Evolutionary conservation across 1,140 invertebrate genomes (phyloP).

Genomic region (Manduca sexta): DNA sequence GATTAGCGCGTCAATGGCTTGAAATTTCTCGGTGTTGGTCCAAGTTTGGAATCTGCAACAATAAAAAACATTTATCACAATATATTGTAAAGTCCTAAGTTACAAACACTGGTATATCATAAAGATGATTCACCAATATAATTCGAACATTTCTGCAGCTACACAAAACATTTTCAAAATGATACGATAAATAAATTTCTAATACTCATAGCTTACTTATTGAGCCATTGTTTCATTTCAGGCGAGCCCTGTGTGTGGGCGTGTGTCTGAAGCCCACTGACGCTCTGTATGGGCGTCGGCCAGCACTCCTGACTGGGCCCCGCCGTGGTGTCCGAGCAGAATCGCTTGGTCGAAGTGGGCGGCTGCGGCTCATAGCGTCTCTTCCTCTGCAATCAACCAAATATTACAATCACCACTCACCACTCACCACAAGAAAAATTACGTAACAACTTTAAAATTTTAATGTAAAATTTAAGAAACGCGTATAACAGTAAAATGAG

Average conservation of each 20-base stretch:
- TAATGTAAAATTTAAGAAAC: too few relatives aligned
- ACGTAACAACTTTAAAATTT: too few relatives aligned
- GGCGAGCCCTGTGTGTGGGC: conserved; percentile 20
- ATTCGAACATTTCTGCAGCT: too few relatives aligned
- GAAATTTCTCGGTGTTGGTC: conserved; percentile 90
- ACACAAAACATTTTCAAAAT: too few relatives aligned
- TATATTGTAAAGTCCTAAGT: too few relatives aligned
- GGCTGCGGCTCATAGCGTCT: conserved; percentile 44
- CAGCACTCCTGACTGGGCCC: conserved; percentile 7
- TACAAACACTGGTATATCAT: not conserved
- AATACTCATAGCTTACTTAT: conserved; percentile 26
- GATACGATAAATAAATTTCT: not conserved
- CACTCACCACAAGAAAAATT: too few relatives aligned
- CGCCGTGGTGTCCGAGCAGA: conserved; percentile 35
- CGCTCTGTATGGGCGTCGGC: conserved; percentile 12
- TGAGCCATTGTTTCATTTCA: conserved; percentile 51
- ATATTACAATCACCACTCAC: not conserved
- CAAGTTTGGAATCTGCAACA: conserved; percentile 79
- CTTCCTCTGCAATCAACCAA: conserved; percentile 35
- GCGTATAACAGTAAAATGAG: too few relatives aligned
- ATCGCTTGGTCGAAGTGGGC: conserved; percentile 44
- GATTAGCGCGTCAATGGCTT: conserved; percentile 93
- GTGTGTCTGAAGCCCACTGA: conserved; percentile 2
- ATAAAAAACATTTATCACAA: too few relatives aligned
- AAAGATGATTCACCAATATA: too few relatives aligned